phyloP scores from a whole-genome alignment of 2,888 invertebrate species.

The Eumerus sabulonum region DNA sequence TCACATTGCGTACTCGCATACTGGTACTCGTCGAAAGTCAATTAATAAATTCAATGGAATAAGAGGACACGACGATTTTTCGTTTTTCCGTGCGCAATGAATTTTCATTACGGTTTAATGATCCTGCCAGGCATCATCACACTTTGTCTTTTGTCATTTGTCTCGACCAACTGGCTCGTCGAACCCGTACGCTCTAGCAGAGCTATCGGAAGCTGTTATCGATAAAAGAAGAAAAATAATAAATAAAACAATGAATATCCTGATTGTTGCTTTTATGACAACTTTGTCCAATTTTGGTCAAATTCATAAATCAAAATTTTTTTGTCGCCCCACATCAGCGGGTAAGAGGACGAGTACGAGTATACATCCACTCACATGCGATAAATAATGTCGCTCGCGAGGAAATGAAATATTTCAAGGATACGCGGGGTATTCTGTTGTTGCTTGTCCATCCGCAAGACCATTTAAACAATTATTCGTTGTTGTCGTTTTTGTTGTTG shows the following conservation, averaged over 20 bases:
- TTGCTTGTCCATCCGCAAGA: no score
- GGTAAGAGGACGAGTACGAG: not conserved
- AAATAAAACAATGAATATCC: slow-evolving; percentile 22
- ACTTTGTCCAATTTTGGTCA: slow-evolving; percentile 72
- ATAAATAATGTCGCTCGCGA: no score
- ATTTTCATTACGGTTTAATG: slow-evolving; percentile 66
- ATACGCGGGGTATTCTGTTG: no score
- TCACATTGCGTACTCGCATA: slow-evolving; percentile 16
- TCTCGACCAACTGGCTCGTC: not conserved
- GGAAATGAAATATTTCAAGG: no score
- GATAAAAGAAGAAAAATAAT: slow-evolving; percentile 41
- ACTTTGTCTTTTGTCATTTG: slow-evolving; percentile 34
- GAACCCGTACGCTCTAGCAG: no score
- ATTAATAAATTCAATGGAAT: slow-evolving; percentile 65
- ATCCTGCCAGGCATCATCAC: slow-evolving; percentile 54
- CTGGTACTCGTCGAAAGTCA: slow-evolving; percentile 34
- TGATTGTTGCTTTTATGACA: slow-evolving; percentile 67
- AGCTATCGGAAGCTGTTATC: slow-evolving; percentile 62
- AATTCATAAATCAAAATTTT: slow-evolving; percentile 72
- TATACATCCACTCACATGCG: no score
- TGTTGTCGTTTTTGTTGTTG: not conserved
- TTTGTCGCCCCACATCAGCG: slow-evolving; percentile 27
- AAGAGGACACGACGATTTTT: no score
- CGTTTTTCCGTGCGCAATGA: slow-evolving; percentile 63
- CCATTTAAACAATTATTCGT: no score